Base-by-base conservation (phyloP, 2,888 invertebrate genomes). In the Orchesella flavescens region DNA sequence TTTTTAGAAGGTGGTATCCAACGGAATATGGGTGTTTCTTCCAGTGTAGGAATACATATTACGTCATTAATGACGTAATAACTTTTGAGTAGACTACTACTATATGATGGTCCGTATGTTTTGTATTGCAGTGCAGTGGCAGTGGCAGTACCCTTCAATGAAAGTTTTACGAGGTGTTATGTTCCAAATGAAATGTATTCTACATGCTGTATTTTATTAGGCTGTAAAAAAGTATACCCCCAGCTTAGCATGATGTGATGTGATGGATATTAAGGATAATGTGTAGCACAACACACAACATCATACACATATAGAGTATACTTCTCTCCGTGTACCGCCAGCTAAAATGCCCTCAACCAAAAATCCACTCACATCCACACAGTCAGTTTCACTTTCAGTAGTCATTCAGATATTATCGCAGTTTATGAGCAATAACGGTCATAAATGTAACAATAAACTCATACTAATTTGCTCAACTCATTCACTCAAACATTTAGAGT, bases 401-500 rank as follows among this genome's bases (percentile, higher is more conserved):
- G 78, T 79, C 63, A 71, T 63, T 79, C 78, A 72, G 71, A 65
- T 80, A 65, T 80, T 80, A 80, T 80, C 80, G 73, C 73, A 43
- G 73, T 80, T 80, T 80, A 80, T 24, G 80, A 73, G 66, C 59
- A 66, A 73, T 73, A 80, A 80, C 65, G 49, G 57, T 49, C 73
- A 80, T 80, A 80, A 80, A 80, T 73, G 80, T 80, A 80, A 66
- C 73, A 80, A 80, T 80, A 80, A 80, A 80, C 53, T 73, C 73
- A 55, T 80, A 66, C 80, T 80, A 80, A 80, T 80, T 66, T 66
- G 66, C 73, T 73, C 65, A 34, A 34, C 34, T 34, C 34, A 34
- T 34, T 34, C 34, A 34, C 34, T 34, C 3, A 34, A 34, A 34
- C 34, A 34, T 34, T 34, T 34, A n/a, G n/a, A n/a, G n/a, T n/a